phyloP scores from a whole-genome alignment of 2,888 invertebrate species.

The Drosophila meridionalis region DNA sequence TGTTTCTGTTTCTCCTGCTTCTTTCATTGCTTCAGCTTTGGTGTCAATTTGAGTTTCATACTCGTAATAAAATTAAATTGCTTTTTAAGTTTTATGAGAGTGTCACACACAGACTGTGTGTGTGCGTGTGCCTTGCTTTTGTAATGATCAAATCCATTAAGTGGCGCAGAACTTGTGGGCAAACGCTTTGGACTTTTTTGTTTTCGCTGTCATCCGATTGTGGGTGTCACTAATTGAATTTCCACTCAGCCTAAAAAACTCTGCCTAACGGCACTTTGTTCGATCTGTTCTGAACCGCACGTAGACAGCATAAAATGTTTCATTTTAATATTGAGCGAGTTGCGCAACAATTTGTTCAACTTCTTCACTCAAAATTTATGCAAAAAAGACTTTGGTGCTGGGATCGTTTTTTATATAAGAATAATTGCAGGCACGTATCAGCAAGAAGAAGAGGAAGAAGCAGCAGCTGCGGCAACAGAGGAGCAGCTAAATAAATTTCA shows the following conservation, averaged over 20 bases:
- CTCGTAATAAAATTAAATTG: conserved; percentile 71
- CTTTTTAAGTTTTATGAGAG: conserved; percentile 61
- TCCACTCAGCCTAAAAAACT: conserved; percentile 53
- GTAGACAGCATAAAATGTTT: conserved; percentile 54
- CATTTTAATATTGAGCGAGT: conserved; percentile 56
- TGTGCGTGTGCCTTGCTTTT: conserved; percentile 36
- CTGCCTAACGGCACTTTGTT: conserved; percentile 64
- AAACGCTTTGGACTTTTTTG: not conserved
- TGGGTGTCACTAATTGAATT: conserved; percentile 79
- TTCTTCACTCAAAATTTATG: conserved; percentile 41
- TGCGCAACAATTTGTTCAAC: conserved; percentile 48
- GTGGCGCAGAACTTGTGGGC: conserved; percentile 46
- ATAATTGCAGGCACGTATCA: conserved; percentile 75
- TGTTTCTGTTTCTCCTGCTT: not conserved
- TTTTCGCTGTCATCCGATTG: conserved; percentile 18
- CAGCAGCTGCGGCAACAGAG: not conserved
- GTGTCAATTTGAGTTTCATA: conserved; percentile 71
- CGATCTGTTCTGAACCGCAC: conserved; percentile 42
- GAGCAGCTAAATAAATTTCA: conserved; percentile 12
- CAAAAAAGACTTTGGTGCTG: conserved; percentile 30
- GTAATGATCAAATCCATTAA: conserved; percentile 62
- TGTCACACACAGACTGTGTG: conserved; percentile 5
- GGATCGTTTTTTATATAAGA: conserved; percentile 40
- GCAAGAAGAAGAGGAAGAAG: not conserved
- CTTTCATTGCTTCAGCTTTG: conserved; percentile 7